Conservation (phyloP, 2,113 vertebrate genomes). For the Dasyprocta punctata region DNA sequence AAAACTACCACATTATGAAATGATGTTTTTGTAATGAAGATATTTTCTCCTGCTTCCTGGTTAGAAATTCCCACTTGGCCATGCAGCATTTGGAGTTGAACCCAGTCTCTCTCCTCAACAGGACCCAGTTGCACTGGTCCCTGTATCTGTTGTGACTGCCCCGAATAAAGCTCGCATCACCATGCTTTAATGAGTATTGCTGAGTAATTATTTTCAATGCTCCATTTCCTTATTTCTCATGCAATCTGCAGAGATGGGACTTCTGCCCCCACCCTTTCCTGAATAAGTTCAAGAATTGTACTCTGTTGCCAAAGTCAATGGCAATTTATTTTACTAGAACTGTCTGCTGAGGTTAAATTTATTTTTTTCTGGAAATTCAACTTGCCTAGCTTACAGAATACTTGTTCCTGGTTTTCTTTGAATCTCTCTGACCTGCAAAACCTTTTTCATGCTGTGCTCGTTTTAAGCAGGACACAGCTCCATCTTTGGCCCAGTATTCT, state of each 20-base stretch:
- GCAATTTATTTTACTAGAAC: background rate
- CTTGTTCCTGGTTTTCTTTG: background rate
- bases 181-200: fast-evolving
- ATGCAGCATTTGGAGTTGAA: background rate
- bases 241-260: background rate
- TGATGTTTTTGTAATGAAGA: slow-evolving; percentile 13
- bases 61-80: background rate
- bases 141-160: background rate
- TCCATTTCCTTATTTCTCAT: background rate
- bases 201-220: background rate
- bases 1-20: background rate
- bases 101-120: background rate
- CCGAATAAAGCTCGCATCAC: background rate
- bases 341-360: background rate
- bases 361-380: background rate
- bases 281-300: background rate
- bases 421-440: background rate
- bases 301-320: background rate
- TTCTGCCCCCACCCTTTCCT: background rate
- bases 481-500: background rate
- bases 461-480: background rate
- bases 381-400: background rate
- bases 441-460: background rate
- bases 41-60: background rate
- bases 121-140: no score